These are phyloP conservation scores for Bufotes viridis DNA, from an alignment of 2,797 vertebrate genomes.

Conservation along the genomic window DNA sequence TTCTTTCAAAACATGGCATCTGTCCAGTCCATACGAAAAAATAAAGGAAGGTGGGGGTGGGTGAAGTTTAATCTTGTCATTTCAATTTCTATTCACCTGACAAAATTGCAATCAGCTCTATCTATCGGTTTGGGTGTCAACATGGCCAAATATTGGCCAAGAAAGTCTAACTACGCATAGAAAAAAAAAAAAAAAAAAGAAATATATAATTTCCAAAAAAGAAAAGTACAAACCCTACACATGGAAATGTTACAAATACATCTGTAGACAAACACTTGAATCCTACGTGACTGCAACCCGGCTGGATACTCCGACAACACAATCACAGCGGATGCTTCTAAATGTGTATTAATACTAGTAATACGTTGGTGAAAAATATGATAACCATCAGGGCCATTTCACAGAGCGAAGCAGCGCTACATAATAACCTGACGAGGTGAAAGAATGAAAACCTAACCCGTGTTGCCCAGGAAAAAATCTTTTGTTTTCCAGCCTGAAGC, in stretches of 20 bases:
- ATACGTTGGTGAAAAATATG: conserved; percentile 35
- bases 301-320: not conserved
- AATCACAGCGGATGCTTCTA: conserved; percentile 19
- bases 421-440: conserved; percentile 19
- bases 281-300: not conserved
- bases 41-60: too few species aligned
- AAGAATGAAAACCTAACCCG: conserved; percentile 30
- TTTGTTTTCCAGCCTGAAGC: conserved; percentile 51
- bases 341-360: conserved; percentile 25
- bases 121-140: too few species aligned
- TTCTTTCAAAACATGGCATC: too few species aligned
- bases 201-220: not conserved
- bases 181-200: too few species aligned
- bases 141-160: too few species aligned
- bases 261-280: not conserved
- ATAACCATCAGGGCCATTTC: conserved; percentile 39
- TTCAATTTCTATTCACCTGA: too few species aligned
- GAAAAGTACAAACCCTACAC: not conserved
- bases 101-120: too few species aligned
- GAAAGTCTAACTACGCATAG: too few species aligned
- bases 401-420: conserved; percentile 31
- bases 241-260: not conserved
- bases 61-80: too few species aligned
- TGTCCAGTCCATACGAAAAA: too few species aligned
- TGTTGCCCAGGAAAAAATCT: conserved; percentile 32